Percentiles rank a stretch among this genome's conserved stretches.
These are phyloP conservation scores for Emydocephalus ijimae DNA, from an alignment of 2,113 vertebrate species.

Conservation along the genomic window DNA sequence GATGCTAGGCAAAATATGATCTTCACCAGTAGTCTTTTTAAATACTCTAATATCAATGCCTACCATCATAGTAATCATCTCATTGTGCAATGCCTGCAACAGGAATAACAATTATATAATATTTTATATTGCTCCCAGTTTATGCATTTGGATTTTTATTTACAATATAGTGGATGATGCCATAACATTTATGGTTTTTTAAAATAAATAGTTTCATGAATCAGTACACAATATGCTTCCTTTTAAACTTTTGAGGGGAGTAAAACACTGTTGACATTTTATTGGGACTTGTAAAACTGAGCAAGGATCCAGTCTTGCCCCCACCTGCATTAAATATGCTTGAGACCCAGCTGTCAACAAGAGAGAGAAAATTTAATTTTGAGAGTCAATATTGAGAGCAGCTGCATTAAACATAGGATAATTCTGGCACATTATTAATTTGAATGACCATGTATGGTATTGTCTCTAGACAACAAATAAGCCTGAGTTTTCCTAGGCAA, in stretches of 20 bases:
- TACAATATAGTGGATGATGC: conserved; percentile 10
- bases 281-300: conserved; percentile 73
- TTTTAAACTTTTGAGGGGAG: conserved; percentile 72
- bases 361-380: conserved; percentile 79
- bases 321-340: conserved; percentile 76
- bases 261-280: conserved; percentile 75
- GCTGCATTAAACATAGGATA: conserved; percentile 78
- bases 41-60: not conserved
- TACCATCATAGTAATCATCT: not conserved
- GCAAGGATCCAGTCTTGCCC: conserved; percentile 61
- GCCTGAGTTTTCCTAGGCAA: conserved; percentile 69
- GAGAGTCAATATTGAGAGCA: conserved; percentile 79
- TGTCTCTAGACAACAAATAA: conserved; percentile 78
- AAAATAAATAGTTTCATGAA: conserved; percentile 38
- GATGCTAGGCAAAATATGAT: not conserved
- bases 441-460: conserved; percentile 74
- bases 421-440: conserved; percentile 80
- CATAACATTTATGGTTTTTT: conserved; percentile 7
- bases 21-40: not conserved
- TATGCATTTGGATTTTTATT: not conserved
- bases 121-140: not conserved
- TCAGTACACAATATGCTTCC: conserved; percentile 22
- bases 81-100: not conserved
- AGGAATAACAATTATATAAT: not conserved
- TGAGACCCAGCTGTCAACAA: conserved; percentile 80